These are phyloP conservation scores for Enteromius trimaculatus DNA, from an alignment of 2,797 vertebrate species.

Conservation along the genomic window DNA sequence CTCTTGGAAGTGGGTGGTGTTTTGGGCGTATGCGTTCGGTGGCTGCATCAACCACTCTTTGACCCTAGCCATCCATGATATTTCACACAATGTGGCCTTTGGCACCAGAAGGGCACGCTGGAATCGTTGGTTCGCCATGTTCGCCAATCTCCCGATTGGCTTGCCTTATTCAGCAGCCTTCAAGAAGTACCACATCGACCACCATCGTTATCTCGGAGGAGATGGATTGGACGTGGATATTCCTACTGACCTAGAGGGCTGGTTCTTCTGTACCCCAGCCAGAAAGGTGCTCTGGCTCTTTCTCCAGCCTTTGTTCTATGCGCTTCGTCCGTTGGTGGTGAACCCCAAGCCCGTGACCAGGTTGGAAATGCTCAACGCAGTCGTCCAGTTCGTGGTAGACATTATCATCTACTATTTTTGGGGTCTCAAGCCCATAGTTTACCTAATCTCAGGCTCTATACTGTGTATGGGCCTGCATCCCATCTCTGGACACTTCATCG, in stretches of 20 bases:
- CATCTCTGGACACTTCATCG: constrained; percentile 97
- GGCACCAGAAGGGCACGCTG: constrained; percentile 84
- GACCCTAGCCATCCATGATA: constrained; percentile 96
- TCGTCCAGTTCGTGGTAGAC: constrained; percentile 82
- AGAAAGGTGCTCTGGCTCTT: constrained; percentile 93
- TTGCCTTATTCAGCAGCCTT: constrained; percentile 94
- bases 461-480: constrained; percentile 95
- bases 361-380: constrained; percentile 87
- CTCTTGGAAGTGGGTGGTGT: constrained; percentile 95
- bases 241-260: constrained; percentile 90
- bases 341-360: constrained; percentile 88
- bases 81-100: constrained; percentile 96
- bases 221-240: constrained; percentile 92
- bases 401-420: constrained; percentile 83
- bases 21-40: constrained; percentile 94
- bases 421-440: constrained; percentile 90
- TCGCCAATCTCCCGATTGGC: constrained; percentile 94
- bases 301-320: constrained; percentile 91
- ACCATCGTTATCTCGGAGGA: constrained; percentile 95
- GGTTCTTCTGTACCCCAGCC: constrained; percentile 92
- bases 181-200: constrained; percentile 98
- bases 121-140: constrained; percentile 96
- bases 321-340: constrained; percentile 87
- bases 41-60: constrained; percentile 96
- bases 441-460: constrained; percentile 89